A percentile compares a stretch with the other conserved stretches of the same genome.
These are phyloP conservation scores for Anableps anableps DNA, from an alignment of 2,797 vertebrate species.

Conservation along the genomic window DNA sequence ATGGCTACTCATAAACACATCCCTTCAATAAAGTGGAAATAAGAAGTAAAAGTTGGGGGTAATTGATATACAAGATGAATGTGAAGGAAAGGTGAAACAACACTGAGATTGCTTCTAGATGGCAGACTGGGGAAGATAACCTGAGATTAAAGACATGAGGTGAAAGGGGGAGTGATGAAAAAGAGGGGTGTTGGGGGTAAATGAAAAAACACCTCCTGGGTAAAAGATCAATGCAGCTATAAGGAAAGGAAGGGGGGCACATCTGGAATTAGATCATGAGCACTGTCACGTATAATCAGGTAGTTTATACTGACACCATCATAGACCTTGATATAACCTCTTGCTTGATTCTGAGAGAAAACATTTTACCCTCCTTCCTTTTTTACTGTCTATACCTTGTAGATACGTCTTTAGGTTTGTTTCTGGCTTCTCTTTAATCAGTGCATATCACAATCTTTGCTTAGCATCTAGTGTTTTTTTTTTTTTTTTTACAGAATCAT, in stretches of 20 bases:
- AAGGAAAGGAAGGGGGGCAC: conserved; percentile 14
- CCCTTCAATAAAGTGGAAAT: conserved; percentile 15
- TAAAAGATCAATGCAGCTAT: conserved; percentile 21
- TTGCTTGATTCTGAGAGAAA: conserved; percentile 3
- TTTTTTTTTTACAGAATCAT: background rate
- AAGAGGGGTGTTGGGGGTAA: conserved; percentile 27
- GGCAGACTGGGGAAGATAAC: conserved; percentile 11
- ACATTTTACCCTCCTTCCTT: conserved; percentile 6
- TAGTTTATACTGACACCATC: conserved; percentile 25
- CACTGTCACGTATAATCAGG: conserved; percentile 41
- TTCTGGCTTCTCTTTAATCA: background rate
- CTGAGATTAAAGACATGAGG: conserved; percentile 3
- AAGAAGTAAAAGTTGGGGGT: conserved; percentile 26
- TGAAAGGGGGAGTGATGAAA: conserved; percentile 11
- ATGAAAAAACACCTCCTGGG: conserved; percentile 33
- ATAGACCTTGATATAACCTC: background rate
- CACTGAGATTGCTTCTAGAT: background rate
- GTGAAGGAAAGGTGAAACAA: conserved; percentile 3
- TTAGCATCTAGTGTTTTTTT: background rate
- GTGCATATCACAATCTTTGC: background rate
- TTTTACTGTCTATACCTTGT: background rate
- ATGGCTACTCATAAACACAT: conserved; percentile 23
- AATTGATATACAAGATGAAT: conserved; percentile 33
- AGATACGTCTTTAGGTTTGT: background rate
- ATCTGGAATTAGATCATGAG: conserved; percentile 54